A percentile compares a stretch with the other conserved stretches of the same genome.
Conservation (phyloP, 2,888 invertebrate species). For the Crossocerus cetratus region DNA sequence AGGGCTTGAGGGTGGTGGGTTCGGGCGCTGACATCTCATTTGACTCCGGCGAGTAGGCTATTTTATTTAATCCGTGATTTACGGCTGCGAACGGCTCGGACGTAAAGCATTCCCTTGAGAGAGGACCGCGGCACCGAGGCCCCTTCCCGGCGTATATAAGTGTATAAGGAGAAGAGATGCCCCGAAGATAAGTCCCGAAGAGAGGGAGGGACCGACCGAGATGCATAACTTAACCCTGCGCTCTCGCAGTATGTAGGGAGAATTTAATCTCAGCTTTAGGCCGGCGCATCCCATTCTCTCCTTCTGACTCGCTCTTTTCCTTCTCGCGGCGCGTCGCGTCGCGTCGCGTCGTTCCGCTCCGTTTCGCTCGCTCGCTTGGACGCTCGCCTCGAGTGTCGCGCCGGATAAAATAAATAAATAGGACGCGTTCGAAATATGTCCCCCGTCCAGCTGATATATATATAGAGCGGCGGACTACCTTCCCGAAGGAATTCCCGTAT, state of each 20-base stretch:
- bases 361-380: slow-evolving; percentile 28
- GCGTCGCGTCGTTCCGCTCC: slow-evolving; percentile 25
- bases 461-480: slow-evolving; percentile 63
- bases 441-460: slow-evolving; percentile 68
- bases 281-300: slow-evolving; percentile 11
- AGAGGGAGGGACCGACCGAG: slow-evolving; percentile 66
- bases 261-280: slow-evolving; percentile 67
- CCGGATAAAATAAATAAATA: slow-evolving; percentile 69
- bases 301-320: slow-evolving; percentile 3
- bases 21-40: slow-evolving; percentile 67
- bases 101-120: slow-evolving; percentile 52
- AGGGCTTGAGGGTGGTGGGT: slow-evolving; percentile 60
- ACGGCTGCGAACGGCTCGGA: slow-evolving; percentile 60
- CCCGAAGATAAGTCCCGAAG: slow-evolving; percentile 66
- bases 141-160: slow-evolving; percentile 33
- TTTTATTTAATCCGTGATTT: slow-evolving; percentile 73
- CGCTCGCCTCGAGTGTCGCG: slow-evolving; percentile 13
- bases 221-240: slow-evolving; percentile 70
- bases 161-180: slow-evolving; percentile 65
- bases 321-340: no score
- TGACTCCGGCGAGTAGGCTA: slow-evolving; percentile 64
- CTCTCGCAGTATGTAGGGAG: slow-evolving; percentile 59
- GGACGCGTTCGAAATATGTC: slow-evolving; percentile 68
- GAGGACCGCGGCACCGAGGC: slow-evolving; percentile 34
- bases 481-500: slow-evolving; percentile 54